A percentile compares a stretch with the other conserved stretches of the same genome.
Evolutionary conservation across 1,140 invertebrate genomes (phyloP).

Genomic region (Lepidostoma basale): DNA sequence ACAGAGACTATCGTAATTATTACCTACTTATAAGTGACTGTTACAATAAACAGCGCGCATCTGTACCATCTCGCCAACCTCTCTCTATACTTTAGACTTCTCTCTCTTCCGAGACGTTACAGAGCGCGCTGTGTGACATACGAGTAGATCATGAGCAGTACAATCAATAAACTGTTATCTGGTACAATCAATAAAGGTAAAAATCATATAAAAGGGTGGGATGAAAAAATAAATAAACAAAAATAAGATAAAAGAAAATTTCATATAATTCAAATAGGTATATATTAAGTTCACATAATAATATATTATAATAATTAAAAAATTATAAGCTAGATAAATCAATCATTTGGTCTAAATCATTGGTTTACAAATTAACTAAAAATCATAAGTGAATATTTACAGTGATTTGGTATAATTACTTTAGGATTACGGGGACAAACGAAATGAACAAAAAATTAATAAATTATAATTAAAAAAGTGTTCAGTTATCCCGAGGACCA

Average conservation of each 20-base stretch:
- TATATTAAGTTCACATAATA: constrained; percentile 39
- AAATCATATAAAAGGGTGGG: neutral
- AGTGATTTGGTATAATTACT: constrained; percentile 27
- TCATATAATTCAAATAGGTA: constrained; percentile 39
- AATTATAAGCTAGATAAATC: constrained; percentile 28
- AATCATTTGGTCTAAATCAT: constrained; percentile 31
- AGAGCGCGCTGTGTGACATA: no score
- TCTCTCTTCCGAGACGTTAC: no score
- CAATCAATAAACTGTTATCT: no score
- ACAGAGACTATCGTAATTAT: constrained; percentile 16
- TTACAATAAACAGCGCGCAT: neutral
- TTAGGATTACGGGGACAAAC: constrained; percentile 23
- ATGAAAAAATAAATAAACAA: constrained; percentile 28
- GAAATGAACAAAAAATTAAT: constrained; percentile 31
- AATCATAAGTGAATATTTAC: constrained; percentile 24
- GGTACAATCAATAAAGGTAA: no score
- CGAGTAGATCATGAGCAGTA: no score
- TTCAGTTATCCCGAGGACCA: constrained; percentile 44
- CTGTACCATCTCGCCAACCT: neutral
- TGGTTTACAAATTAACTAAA: constrained; percentile 24
- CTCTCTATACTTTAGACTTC: no score
- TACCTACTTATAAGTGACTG: neutral
- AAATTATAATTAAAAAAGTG: constrained; percentile 38
- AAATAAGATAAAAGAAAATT: constrained; percentile 28
- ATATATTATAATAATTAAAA: no score